Percentiles rank a stretch among this genome's conserved stretches.
Evolutionary conservation across 1,140 invertebrate genomes (phyloP).

Genomic region (Atta cephalotes): DNA sequence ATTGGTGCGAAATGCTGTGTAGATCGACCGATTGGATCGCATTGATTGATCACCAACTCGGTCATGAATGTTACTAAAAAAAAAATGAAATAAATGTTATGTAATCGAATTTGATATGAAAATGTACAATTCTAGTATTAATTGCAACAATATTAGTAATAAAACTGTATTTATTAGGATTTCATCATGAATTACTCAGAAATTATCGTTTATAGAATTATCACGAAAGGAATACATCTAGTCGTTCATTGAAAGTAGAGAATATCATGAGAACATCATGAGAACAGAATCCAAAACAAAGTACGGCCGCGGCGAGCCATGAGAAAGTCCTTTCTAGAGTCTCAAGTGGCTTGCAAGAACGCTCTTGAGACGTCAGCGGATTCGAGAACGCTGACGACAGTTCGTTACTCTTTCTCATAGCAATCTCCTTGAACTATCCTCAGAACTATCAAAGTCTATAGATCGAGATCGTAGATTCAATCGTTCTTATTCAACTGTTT

Average conservation of each 20-base stretch:
- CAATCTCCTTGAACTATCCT: conserved; percentile 18
- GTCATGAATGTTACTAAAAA: conserved; percentile 57
- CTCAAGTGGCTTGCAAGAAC: conserved; percentile 42
- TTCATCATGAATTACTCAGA: neutral
- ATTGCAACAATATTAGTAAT: neutral
- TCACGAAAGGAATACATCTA: neutral
- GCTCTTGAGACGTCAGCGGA: conserved; percentile 33
- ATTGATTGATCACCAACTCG: conserved; percentile 68
- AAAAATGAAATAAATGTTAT: conserved; percentile 22
- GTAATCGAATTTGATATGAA: conserved; percentile 34
- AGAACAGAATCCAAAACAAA: conserved; percentile 33
- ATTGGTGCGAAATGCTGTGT: conserved; percentile 55
- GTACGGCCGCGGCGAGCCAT: neutral
- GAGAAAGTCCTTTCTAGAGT: conserved; percentile 36
- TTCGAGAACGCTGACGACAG: conserved; percentile 47
- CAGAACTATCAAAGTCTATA: conserved; percentile 57
- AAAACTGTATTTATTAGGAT: neutral
- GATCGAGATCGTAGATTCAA: conserved; percentile 62
- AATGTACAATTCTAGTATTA: neutral
- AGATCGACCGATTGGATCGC: conserved; percentile 58
- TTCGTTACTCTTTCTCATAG: conserved; percentile 51
- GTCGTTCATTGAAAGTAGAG: neutral
- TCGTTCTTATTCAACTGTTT: neutral
- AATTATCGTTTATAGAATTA: conserved; percentile 8
- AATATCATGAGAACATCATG: conserved; percentile 17